phyloP scores from a whole-genome alignment of 1,140 invertebrate species.

The Melitaea cinxia region DNA sequence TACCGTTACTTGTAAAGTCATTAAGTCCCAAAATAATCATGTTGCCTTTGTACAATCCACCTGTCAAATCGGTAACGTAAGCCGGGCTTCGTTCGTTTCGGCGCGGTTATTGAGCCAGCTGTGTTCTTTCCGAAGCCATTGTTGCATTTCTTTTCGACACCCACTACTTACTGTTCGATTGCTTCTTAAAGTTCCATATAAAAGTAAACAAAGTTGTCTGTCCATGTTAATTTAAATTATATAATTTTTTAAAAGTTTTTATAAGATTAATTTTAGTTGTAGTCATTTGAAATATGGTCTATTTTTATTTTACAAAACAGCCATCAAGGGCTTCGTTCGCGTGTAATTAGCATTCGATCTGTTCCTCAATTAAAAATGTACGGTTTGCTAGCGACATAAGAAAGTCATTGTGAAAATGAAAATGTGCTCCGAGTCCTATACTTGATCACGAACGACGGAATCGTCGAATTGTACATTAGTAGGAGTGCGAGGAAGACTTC shows the following conservation, averaged over 20 bases:
- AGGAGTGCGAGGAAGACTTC: neutral
- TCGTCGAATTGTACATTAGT: neutral
- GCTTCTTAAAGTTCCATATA: neutral
- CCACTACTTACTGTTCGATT: constrained; percentile 7
- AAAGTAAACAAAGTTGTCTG: neutral
- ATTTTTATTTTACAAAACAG: neutral
- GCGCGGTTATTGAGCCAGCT: constrained; percentile 3
- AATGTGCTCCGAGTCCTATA: neutral
- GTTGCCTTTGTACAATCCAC: constrained; percentile 16
- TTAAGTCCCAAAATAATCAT: constrained; percentile 23
- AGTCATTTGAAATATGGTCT: neutral
- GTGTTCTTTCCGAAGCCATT: constrained; percentile 10
- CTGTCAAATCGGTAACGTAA: constrained; percentile 21
- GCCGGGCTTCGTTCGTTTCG: constrained; percentile 7
- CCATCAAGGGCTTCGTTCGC: no score
- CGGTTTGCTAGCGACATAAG: neutral
- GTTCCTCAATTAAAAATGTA: neutral
- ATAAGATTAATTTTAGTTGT: neutral
- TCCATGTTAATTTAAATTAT: neutral
- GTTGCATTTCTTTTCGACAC: constrained; percentile 13
- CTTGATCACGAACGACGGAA: neutral
- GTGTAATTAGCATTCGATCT: neutral
- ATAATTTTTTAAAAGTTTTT: neutral
- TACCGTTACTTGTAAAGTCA: constrained; percentile 10
- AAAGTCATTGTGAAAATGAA: neutral